Conservation (phyloP, 2,888 invertebrate species). For the Sphaerophoria rueppellii region DNA sequence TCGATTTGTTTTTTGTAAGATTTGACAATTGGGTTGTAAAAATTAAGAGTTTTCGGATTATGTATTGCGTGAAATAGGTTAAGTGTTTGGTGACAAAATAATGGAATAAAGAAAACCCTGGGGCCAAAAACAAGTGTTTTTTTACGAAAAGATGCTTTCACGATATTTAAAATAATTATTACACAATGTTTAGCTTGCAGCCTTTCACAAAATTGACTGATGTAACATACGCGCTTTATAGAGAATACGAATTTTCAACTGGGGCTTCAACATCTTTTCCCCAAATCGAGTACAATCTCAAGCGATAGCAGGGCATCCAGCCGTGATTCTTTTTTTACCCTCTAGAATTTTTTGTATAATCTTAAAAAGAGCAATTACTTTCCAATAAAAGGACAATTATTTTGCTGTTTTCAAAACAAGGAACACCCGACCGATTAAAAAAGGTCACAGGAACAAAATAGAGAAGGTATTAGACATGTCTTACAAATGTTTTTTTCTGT, state of each 20-base stretch:
- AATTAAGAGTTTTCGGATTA: conserved; percentile 64
- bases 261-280: too few species aligned
- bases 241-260: too few species aligned
- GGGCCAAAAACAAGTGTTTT: too few species aligned
- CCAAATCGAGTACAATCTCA: too few species aligned
- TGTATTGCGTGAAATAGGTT: conserved; percentile 59
- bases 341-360: background rate
- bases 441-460: conserved; percentile 32
- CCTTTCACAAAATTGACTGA: too few species aligned
- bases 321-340: too few species aligned
- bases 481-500: conserved; percentile 34
- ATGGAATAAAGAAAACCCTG: background rate
- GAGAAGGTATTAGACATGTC: conserved; percentile 64
- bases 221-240: too few species aligned
- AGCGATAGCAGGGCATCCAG: too few species aligned
- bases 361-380: conserved; percentile 58
- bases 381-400: conserved; percentile 69
- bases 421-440: conserved; percentile 50
- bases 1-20: background rate
- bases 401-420: conserved; percentile 36
- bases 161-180: too few species aligned
- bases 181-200: too few species aligned
- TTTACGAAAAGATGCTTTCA: too few species aligned
- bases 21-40: conserved; percentile 27
- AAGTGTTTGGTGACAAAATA: conserved; percentile 68